These are phyloP conservation scores for Oreohelix idahoensis DNA, from an alignment of 1,140 invertebrate species.

Conservation along the genomic window DNA sequence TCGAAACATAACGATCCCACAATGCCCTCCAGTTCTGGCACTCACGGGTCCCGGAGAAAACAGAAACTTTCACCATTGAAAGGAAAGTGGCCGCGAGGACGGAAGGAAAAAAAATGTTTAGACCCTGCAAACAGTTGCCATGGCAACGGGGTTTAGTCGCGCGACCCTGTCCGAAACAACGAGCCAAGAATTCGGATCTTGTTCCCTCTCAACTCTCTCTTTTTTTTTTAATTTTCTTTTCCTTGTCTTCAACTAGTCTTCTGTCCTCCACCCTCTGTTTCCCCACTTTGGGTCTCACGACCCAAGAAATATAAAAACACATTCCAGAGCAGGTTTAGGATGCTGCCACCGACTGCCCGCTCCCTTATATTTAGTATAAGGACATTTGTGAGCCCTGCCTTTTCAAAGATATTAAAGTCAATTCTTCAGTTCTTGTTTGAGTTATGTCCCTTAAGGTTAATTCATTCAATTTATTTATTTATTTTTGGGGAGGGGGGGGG, in stretches of 20 bases:
- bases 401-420: not conserved
- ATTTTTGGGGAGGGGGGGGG: no score
- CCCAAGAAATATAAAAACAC: not conserved
- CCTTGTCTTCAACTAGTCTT: no score
- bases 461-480: no score
- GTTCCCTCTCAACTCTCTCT: not conserved
- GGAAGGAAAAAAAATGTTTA: not conserved
- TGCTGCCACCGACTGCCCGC: not conserved
- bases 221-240: no score
- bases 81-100: not conserved
- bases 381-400: not conserved
- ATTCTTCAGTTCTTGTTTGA: not conserved
- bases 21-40: not conserved
- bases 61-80: constrained; percentile 14
- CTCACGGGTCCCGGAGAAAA: constrained; percentile 7
- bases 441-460: no score
- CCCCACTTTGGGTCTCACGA: no score
- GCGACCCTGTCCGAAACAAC: constrained; percentile 21
- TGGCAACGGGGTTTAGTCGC: constrained; percentile 11
- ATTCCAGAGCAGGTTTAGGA: not conserved
- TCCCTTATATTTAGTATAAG: not conserved
- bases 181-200: constrained; percentile 17
- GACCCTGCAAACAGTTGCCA: constrained; percentile 29
- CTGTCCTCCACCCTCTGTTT: no score
- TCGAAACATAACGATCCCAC: not conserved